phyloP scores from a whole-genome alignment of 2,113 vertebrate genomes.

The Condylura cristata region DNA sequence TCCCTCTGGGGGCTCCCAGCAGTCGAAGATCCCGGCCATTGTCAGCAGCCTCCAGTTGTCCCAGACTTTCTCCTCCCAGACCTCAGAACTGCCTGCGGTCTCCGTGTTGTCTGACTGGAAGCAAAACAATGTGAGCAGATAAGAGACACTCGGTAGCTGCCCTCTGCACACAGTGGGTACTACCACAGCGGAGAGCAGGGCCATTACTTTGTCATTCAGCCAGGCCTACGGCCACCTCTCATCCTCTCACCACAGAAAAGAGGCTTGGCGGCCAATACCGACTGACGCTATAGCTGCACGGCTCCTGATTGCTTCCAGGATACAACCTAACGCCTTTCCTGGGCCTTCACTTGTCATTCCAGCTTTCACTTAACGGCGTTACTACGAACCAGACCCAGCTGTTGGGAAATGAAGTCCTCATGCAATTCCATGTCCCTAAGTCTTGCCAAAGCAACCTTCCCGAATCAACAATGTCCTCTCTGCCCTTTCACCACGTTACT shows the following conservation, averaged over 20 bases:
- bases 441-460: not conserved
- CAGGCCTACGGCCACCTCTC: not conserved
- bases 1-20: conserved; percentile 92
- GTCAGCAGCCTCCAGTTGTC: conserved; percentile 92
- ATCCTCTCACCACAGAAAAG: not conserved
- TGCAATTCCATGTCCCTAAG: not conserved
- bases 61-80: conserved; percentile 84
- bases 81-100: conserved; percentile 22
- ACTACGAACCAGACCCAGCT: not conserved
- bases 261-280: not conserved
- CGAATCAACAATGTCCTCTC: not conserved
- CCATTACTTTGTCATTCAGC: not conserved
- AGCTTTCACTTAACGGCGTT: not conserved
- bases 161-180: no score
- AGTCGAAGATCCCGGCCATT: conserved; percentile 98
- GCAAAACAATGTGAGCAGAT: not conserved
- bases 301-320: not conserved
- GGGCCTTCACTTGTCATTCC: not conserved
- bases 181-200: fast-evolving
- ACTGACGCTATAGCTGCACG: not conserved
- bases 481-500: not conserved
- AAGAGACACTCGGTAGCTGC: not conserved
- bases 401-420: not conserved
- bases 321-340: not conserved
- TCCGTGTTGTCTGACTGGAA: not conserved